phyloP scores from a whole-genome alignment of 1,140 invertebrate species.

The Euwallacea similis region DNA sequence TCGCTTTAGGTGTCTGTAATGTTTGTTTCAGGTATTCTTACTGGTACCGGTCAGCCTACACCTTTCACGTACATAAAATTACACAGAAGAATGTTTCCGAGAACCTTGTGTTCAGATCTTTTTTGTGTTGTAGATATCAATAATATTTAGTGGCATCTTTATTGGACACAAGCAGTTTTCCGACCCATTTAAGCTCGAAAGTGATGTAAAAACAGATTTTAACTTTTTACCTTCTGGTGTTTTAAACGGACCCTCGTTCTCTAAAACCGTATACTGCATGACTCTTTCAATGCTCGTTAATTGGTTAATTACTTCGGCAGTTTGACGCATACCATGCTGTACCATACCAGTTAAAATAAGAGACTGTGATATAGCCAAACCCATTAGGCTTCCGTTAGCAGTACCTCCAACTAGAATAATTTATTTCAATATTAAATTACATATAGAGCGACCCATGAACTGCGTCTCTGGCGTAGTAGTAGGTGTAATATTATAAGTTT shows the following conservation, averaged over 20 bases:
- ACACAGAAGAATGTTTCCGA: no score
- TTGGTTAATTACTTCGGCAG: slow-evolving; percentile 79
- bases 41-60: no score
- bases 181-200: neutral
- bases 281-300: slow-evolving; percentile 84
- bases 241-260: slow-evolving; percentile 58
- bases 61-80: no score
- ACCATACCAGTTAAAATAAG: slow-evolving; percentile 82
- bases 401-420: slow-evolving; percentile 24
- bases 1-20: no score
- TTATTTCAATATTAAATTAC: neutral
- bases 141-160: neutral
- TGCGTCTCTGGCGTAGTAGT: neutral
- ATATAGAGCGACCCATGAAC: neutral
- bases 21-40: no score
- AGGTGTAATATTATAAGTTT: neutral
- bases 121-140: no score
- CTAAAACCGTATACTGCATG: slow-evolving; percentile 71
- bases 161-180: neutral
- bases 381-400: slow-evolving; percentile 64
- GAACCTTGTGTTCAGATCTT: no score
- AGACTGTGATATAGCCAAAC: slow-evolving; percentile 81
- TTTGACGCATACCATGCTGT: slow-evolving; percentile 81
- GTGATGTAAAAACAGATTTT: neutral
- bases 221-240: slow-evolving; percentile 50